Percentiles rank a stretch among this genome's conserved stretches.
Conservation (phyloP, 2,797 vertebrate genomes). For the Xerus rutilus region DNA sequence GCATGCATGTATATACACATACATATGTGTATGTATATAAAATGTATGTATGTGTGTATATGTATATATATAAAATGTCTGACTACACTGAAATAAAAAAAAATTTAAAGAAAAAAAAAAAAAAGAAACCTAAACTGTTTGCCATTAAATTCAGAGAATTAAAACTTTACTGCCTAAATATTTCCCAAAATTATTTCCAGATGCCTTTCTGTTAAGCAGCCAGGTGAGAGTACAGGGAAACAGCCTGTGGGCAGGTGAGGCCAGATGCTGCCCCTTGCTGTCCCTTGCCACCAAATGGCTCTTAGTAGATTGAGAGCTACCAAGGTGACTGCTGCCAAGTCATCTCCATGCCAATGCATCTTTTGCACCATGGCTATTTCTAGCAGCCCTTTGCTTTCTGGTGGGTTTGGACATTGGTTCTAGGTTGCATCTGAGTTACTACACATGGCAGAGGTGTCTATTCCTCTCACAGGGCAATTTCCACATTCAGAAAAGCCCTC, state of each 20-base stretch:
- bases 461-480: not conserved
- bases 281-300: not conserved
- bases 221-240: not conserved
- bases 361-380: not conserved
- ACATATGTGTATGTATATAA: no score
- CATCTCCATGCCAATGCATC: not conserved
- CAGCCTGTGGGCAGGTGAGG: no score
- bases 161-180: conserved; percentile 23
- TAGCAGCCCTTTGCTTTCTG: not conserved
- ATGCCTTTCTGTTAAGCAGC: not conserved
- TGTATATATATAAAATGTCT: not conserved
- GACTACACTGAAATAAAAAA: not conserved
- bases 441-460: not conserved
- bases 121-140: not conserved
- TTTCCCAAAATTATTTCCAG: not conserved
- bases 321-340: not conserved
- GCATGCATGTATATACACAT: not conserved
- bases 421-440: not conserved
- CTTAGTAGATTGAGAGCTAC: not conserved
- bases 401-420: conserved; percentile 26
- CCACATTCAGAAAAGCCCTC: not conserved
- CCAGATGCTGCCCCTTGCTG: not conserved
- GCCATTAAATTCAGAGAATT: not conserved
- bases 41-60: not conserved
- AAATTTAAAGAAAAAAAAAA: not conserved